Evolutionary conservation across 2,888 invertebrate species (phyloP).

Genomic region (Meliscaeva auricollis): DNA sequence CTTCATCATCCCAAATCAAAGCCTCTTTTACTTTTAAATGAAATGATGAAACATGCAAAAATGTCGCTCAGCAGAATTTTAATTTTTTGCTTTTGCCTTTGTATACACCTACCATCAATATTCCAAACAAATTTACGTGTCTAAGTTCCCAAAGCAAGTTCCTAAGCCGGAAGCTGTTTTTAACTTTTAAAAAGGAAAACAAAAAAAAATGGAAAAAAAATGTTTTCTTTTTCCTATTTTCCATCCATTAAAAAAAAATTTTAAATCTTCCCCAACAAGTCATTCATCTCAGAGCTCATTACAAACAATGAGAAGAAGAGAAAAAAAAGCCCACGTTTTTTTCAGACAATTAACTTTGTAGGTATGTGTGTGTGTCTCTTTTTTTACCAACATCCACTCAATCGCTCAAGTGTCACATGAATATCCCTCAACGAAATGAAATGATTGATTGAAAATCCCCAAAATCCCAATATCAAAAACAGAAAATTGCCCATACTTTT

Average conservation of each 20-base stretch:
- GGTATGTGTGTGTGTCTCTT: conserved; percentile 9
- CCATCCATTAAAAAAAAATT: neutral
- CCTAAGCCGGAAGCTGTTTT: too few species aligned
- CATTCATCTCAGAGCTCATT: neutral
- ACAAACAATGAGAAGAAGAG: neutral
- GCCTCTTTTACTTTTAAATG: too few species aligned
- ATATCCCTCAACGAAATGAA: conserved; percentile 33
- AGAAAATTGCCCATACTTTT: conserved; percentile 17
- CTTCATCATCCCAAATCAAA: too few species aligned
- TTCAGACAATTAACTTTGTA: conserved; percentile 26
- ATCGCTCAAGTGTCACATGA: conserved; percentile 29
- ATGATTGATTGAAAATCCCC: conserved; percentile 36
- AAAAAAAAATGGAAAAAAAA: too few species aligned
- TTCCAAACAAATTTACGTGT: too few species aligned
- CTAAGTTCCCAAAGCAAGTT: too few species aligned
- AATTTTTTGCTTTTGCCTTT: too few species aligned
- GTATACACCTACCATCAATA: too few species aligned
- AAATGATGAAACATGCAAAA: too few species aligned
- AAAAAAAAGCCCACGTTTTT: conserved; percentile 3
- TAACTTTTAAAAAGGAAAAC: too few species aligned
- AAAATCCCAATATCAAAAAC: conserved; percentile 17
- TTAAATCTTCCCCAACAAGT: neutral
- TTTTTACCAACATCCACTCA: conserved; percentile 20
- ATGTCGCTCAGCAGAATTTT: too few species aligned
- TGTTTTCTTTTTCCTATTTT: too few species aligned